phyloP scores from a whole-genome alignment of 1,140 invertebrate species.

The Penaeus japonicus region DNA sequence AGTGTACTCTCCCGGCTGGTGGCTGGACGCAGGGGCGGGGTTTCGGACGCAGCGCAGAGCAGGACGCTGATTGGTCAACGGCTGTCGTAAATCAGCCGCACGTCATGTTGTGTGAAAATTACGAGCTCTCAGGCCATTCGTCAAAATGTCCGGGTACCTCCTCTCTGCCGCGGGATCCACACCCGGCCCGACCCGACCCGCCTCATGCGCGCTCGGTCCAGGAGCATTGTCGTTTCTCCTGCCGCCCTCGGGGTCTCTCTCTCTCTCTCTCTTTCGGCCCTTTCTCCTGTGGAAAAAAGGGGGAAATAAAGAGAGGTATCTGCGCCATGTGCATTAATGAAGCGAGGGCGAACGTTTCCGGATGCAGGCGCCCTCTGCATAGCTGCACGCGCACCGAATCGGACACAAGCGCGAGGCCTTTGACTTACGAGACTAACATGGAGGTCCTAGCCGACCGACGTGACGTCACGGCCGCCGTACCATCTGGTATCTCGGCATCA shows the following conservation, averaged over 20 bases:
- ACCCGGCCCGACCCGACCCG: too few relatives aligned
- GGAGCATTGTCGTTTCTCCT: neutral
- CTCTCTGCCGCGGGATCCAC: neutral
- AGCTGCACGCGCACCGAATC: neutral
- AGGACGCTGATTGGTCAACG: slow-evolving; percentile 46
- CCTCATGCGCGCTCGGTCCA: too few relatives aligned
- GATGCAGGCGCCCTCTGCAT: neutral
- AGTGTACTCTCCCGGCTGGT: too few relatives aligned
- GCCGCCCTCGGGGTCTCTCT: slow-evolving; percentile 16
- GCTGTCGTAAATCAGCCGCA: slow-evolving; percentile 45
- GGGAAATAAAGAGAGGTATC: too few relatives aligned
- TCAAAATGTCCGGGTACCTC: slow-evolving; percentile 48
- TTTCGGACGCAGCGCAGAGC: slow-evolving; percentile 36
- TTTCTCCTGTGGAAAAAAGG: neutral
- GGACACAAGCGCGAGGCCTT: neutral
- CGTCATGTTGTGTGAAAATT: slow-evolving; percentile 57
- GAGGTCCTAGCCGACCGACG: neutral
- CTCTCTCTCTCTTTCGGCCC: neutral
- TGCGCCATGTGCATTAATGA: too few relatives aligned
- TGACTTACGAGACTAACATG: slow-evolving; percentile 23
- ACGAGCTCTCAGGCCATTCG: slow-evolving; percentile 46
- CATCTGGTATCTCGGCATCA: slow-evolving; percentile 25
- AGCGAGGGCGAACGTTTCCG: too few relatives aligned
- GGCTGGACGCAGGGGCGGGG: neutral
- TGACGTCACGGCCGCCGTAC: slow-evolving; percentile 26